These are phyloP conservation scores for Caenorhabditis zanzibari DNA, from an alignment of 2,888 invertebrate genomes.

Conservation along the genomic window DNA sequence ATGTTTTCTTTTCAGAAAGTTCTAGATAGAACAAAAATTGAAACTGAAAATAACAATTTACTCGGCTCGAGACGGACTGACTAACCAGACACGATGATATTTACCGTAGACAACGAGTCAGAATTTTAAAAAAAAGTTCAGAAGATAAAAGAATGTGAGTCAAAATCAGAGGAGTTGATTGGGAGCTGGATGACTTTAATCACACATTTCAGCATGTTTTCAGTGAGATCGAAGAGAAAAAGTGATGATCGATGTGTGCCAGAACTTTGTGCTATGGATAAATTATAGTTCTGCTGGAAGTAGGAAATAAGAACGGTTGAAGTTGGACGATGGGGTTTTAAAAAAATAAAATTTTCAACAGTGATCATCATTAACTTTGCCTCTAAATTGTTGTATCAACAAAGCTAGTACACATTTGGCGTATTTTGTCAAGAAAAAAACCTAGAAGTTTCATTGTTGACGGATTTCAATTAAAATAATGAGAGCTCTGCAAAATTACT, in stretches of 20 bases:
- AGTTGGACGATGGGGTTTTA: neutral
- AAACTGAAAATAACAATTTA: conserved; percentile 11
- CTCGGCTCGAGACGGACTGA: neutral
- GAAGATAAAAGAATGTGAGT: conserved; percentile 16
- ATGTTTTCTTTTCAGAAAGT: neutral
- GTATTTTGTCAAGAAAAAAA: no score
- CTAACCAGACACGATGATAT: conserved; percentile 23
- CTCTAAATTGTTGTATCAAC: no score
- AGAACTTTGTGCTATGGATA: neutral
- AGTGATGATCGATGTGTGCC: neutral
- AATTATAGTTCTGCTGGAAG: neutral
- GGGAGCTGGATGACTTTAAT: neutral
- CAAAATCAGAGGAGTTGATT: neutral
- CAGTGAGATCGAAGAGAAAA: neutral
- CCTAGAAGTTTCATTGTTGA: no score
- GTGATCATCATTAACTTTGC: no score
- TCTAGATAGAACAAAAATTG: neutral
- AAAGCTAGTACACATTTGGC: no score
- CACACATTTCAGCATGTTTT: conserved; percentile 1
- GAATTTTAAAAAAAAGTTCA: conserved; percentile 17
- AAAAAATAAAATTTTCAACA: neutral
- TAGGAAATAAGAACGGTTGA: neutral
- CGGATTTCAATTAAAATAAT: no score
- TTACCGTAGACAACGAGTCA: neutral
- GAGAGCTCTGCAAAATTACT: no score